Conservation (phyloP, 1,140 invertebrate genomes). For the Drosophila santomea region DNA sequence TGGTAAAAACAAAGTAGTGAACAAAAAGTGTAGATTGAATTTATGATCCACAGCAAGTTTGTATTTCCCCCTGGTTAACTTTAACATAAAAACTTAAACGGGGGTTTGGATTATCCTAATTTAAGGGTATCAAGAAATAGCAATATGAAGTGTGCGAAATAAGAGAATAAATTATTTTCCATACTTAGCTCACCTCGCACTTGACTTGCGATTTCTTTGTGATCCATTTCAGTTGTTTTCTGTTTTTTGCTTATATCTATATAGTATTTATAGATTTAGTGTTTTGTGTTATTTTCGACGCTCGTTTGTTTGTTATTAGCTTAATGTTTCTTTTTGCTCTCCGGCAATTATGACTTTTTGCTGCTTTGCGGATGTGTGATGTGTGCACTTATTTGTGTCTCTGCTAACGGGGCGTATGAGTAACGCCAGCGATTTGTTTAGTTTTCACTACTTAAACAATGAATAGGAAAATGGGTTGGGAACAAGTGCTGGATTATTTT, state of each 20-base stretch:
- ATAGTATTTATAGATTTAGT: slow-evolving; percentile 51
- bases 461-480: not conserved
- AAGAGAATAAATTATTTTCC: slow-evolving; percentile 34
- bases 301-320: slow-evolving; percentile 24
- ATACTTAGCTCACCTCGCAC: slow-evolving; percentile 84
- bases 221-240: slow-evolving; percentile 69
- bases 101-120: not conserved
- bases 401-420: slow-evolving; percentile 65
- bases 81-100: not conserved
- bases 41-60: not conserved
- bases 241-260: slow-evolving; percentile 30
- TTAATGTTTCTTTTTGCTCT: slow-evolving; percentile 27
- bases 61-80: not conserved
- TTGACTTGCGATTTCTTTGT: slow-evolving; percentile 83
- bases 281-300: slow-evolving; percentile 33
- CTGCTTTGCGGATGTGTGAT: slow-evolving; percentile 44
- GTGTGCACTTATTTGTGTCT: slow-evolving; percentile 41
- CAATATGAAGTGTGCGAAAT: slow-evolving; percentile 10
- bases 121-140: slow-evolving; percentile 1
- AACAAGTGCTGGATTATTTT: slow-evolving; percentile 47
- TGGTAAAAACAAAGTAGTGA: slow-evolving; percentile 11
- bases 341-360: slow-evolving; percentile 37
- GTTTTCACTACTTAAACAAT: slow-evolving; percentile 47
- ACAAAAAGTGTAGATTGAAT: not conserved
- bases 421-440: slow-evolving; percentile 54